Evolutionary conservation across 2,113 vertebrate genomes (phyloP).

Genomic region (Phyllostomus hastatus): DNA sequence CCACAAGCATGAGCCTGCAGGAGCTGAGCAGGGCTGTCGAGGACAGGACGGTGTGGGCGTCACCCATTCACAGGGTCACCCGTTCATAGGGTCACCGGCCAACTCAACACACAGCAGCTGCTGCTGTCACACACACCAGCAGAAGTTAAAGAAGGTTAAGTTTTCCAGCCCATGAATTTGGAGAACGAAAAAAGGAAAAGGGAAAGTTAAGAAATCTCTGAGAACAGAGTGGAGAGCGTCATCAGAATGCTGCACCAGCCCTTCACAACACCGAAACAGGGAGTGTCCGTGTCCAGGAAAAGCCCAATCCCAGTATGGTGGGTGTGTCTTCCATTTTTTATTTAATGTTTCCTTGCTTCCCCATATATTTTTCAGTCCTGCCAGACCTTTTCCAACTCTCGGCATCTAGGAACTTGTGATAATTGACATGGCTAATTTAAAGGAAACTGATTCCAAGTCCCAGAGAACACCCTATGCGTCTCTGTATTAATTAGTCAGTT

Average conservation of each 20-base stretch:
- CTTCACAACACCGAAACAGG: neutral
- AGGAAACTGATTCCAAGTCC: conserved; percentile 69
- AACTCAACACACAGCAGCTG: neutral
- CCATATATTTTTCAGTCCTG: conserved; percentile 37
- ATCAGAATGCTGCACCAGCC: neutral
- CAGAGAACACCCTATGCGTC: conserved; percentile 53
- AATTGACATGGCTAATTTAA: conserved; percentile 65
- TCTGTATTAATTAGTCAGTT: conserved; percentile 64
- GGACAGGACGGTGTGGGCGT: neutral
- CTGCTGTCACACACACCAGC: neutral
- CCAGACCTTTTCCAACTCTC: conserved; percentile 39
- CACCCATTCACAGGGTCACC: neutral
- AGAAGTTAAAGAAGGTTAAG: neutral
- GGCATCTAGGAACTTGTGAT: conserved; percentile 24
- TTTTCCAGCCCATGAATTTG: neutral
- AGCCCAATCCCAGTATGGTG: neutral
- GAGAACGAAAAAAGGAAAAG: neutral
- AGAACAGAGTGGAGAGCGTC: neutral
- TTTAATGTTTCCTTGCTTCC: neutral
- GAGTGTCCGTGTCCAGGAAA: neutral
- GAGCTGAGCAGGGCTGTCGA: neutral
- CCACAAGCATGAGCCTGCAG: neutral
- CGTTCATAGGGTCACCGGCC: no score
- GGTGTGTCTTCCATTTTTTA: neutral
- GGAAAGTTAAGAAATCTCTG: neutral